Percentiles rank a stretch among this genome's conserved stretches.
These are phyloP conservation scores for Microchrysa polita DNA, from an alignment of 2,888 invertebrate genomes.

Conservation along the genomic window DNA sequence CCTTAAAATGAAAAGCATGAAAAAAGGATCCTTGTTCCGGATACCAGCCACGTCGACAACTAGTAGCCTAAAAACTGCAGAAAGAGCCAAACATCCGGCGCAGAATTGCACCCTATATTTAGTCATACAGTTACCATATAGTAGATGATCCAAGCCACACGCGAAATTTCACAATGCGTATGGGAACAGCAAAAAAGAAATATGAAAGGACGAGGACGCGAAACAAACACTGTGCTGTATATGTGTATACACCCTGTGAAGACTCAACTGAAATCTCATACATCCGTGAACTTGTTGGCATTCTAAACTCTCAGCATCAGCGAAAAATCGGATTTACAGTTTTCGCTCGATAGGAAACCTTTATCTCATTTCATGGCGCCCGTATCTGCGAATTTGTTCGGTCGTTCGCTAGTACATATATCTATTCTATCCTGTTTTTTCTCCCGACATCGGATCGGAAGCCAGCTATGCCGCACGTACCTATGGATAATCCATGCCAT, in stretches of 20 bases:
- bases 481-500: constrained; percentile 4
- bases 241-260: neutral
- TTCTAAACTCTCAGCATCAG: constrained; percentile 21
- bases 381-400: neutral
- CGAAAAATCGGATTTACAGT: constrained; percentile 22
- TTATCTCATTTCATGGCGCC: constrained; percentile 26
- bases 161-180: too few species aligned
- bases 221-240: neutral
- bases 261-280: constrained; percentile 18
- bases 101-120: neutral
- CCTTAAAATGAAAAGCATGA: too few species aligned
- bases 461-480: neutral
- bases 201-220: neutral
- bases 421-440: too few species aligned
- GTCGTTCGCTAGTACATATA: too few species aligned
- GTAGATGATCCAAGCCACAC: too few species aligned
- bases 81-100: neutral
- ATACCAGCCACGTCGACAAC: neutral
- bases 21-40: neutral
- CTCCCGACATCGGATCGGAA: neutral
- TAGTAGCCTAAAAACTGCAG: neutral
- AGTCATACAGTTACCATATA: neutral
- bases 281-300: constrained; percentile 24
- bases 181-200: neutral
- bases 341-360: constrained; percentile 24